Evolutionary conservation across 2,888 invertebrate species (phyloP).

Genomic region (Sussaba pulchella): DNA sequence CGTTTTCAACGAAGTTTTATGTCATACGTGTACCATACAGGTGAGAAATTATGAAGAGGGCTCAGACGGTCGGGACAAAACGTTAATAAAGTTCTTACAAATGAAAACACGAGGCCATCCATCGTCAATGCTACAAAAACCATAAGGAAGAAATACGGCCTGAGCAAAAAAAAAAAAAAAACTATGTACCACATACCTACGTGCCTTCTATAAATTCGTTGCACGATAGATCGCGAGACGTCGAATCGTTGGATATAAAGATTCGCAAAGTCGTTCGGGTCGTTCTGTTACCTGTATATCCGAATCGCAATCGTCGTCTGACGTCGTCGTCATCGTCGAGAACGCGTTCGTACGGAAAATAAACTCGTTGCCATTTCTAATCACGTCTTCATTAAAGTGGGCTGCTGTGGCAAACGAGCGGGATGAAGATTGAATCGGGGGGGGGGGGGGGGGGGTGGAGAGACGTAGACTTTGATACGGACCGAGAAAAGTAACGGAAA

Average conservation of each 20-base stretch:
- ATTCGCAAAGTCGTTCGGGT: slow-evolving; percentile 19
- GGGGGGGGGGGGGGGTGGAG: neutral
- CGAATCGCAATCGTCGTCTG: slow-evolving; percentile 5
- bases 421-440: slow-evolving; percentile 6
- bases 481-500: slow-evolving; percentile 1
- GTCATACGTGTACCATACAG: no score
- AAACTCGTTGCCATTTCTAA: slow-evolving; percentile 74
- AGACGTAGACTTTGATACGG: neutral
- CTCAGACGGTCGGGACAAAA: no score
- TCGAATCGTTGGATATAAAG: no score
- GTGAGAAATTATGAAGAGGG: no score
- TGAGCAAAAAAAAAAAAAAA: no score
- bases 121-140: no score
- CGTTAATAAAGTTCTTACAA: no score
- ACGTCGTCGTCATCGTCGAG: neutral
- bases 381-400: slow-evolving; percentile 72
- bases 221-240: no score
- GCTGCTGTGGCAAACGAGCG: slow-evolving; percentile 34
- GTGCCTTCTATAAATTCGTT: no score
- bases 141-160: no score
- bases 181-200: no score
- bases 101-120: slow-evolving; percentile 7
- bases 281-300: neutral
- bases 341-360: slow-evolving; percentile 51
- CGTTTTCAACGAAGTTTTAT: no score